Conservation (phyloP, 2,113 vertebrate genomes). For the Acrocephalus kingi region DNA sequence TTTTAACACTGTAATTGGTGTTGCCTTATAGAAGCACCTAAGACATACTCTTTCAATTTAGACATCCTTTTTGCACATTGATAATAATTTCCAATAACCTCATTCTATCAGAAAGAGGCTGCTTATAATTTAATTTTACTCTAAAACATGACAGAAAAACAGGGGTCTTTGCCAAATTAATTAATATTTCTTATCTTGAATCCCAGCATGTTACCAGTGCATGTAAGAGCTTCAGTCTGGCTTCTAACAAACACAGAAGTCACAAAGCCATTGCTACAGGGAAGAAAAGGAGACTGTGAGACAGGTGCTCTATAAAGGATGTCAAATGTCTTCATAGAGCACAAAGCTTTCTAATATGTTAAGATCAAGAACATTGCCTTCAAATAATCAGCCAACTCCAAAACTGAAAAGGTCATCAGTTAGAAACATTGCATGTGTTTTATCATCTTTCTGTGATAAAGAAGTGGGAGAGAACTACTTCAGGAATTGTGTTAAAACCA, state of each 20-base stretch:
- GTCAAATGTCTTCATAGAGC: neutral
- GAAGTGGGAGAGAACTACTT: neutral
- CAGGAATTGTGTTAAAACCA: neutral
- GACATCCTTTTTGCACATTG: neutral
- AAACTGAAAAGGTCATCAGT: neutral
- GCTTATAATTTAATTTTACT: neutral
- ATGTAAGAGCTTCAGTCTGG: neutral
- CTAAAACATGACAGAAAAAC: neutral
- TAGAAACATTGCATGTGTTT: neutral
- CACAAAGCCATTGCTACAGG: neutral
- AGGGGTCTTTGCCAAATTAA: neutral
- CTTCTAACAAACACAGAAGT: neutral
- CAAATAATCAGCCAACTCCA: neutral
- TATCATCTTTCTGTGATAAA: neutral
- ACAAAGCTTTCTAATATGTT: neutral
- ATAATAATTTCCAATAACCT: neutral
- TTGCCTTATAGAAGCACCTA: neutral
- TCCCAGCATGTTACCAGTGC: neutral
- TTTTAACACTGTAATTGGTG: neutral
- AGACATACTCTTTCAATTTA: neutral
- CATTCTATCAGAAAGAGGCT: neutral
- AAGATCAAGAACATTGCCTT: neutral
- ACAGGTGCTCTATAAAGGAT: neutral
- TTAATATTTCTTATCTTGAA: neutral
- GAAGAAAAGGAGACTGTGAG: neutral